Percentiles rank a stretch among this genome's conserved stretches.
Conservation (phyloP, 2,888 invertebrate species). For the Drosophila nr. perissopoda region DNA sequence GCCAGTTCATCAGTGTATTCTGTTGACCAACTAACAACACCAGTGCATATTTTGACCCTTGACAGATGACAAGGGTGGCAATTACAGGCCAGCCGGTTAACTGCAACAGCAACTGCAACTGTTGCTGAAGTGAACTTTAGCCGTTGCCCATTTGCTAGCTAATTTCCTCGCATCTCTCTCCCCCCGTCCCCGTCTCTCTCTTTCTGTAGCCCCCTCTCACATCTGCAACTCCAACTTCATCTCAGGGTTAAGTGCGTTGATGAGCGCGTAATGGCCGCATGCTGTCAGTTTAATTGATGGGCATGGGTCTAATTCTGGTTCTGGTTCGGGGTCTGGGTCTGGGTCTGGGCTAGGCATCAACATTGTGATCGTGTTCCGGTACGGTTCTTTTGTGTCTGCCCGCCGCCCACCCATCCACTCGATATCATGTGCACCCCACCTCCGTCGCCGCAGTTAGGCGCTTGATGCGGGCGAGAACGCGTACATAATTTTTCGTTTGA, state of each 20-base stretch:
- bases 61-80: slow-evolving; percentile 2
- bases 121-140: slow-evolving; percentile 13
- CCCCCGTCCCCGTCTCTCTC: neutral
- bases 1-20: neutral
- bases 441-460: slow-evolving; percentile 4
- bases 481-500: slow-evolving; percentile 36
- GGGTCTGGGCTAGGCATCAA: slow-evolving; percentile 10
- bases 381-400: slow-evolving; percentile 13
- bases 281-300: slow-evolving; percentile 66
- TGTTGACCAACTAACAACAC: neutral
- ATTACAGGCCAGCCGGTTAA: slow-evolving; percentile 39
- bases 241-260: slow-evolving; percentile 56
- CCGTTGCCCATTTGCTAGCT: neutral
- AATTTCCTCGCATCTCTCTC: neutral
- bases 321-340: slow-evolving; percentile 10
- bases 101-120: slow-evolving; percentile 12
- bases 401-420: slow-evolving; percentile 12
- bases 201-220: neutral
- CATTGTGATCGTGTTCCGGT: slow-evolving; percentile 16
- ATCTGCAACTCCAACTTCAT: neutral
- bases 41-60: slow-evolving; percentile 29
- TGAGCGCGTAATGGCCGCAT: slow-evolving; percentile 65
- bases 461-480: slow-evolving; percentile 38
- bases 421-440: neutral
- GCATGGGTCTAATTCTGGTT: slow-evolving; percentile 22